These are phyloP conservation scores for Nycticebus coucang DNA, from an alignment of 2,113 vertebrate genomes.

Conservation along the genomic window DNA sequence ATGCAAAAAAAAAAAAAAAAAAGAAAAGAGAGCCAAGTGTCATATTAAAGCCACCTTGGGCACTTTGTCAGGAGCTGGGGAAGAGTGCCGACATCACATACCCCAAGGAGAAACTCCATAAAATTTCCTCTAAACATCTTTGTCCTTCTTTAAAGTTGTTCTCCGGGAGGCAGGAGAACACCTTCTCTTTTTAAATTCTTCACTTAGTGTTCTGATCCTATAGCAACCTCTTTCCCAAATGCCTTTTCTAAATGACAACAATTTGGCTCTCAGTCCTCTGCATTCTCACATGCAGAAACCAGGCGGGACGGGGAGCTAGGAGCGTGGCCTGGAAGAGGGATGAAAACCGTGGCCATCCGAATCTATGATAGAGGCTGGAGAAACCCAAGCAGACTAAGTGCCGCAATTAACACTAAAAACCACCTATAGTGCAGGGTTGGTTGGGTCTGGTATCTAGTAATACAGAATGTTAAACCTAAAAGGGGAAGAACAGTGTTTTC, in stretches of 20 bases:
- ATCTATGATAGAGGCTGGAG: conserved; percentile 36
- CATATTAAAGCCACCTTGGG: background rate
- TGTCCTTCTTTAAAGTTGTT: conserved; percentile 40
- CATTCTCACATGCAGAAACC: conserved; percentile 3
- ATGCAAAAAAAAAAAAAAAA: background rate
- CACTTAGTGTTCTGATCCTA: background rate
- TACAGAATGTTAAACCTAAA: conserved; percentile 25
- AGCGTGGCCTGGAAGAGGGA: background rate
- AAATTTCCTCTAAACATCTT: conserved; percentile 28
- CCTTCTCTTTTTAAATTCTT: conserved; percentile 54
- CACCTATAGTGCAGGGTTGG: background rate
- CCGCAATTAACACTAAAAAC: conserved; percentile 43
- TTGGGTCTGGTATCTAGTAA: conserved; percentile 52
- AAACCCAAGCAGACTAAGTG: conserved; percentile 41
- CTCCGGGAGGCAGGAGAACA: background rate
- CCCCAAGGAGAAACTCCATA: conserved; percentile 4
- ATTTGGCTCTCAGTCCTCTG: conserved; percentile 17
- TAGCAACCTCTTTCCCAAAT: background rate
- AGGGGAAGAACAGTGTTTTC: conserved; percentile 47
- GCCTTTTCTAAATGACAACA: conserved; percentile 43
- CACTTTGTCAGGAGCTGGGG: background rate
- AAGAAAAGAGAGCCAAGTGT: background rate
- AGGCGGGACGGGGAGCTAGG: background rate
- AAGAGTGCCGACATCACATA: background rate
- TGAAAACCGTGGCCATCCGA: conserved; percentile 25